Base-by-base conservation (phyloP, 2,113 vertebrate genomes). In the Eulemur macaco region DNA sequence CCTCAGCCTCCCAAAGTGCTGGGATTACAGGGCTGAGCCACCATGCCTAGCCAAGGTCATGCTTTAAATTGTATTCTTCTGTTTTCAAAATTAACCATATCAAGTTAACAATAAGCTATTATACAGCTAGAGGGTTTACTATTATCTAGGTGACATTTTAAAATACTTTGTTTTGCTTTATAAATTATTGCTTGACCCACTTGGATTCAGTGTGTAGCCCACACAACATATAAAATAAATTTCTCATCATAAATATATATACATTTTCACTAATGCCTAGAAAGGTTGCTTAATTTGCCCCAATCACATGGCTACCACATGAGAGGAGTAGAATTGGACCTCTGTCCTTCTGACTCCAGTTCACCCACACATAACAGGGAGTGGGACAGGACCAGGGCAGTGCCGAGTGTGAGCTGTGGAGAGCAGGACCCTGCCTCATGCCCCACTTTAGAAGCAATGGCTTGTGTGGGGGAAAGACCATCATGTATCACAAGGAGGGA, bases 381-480 rank as follows among this genome's bases (percentile, higher is more conserved):
- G 3, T 25, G 10, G 27, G 4, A 66, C 10, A 2, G 39, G 45
- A 73, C 31, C 47, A 73, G 13, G 60, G 18, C 39, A 39, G 39
- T 85, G 37, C 18, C 29, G 3, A 3, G n/a, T 78, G 42, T 73
- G 58, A 76, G 17, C 42, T 4, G 0, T 39, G 4, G 31, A 71
- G 34, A 45, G 23, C 39, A 68, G 37, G 56, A 47, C 15, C 20
- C 42, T 37, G 15, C 58, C 54, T 45, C 13, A 10, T 25, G 39
- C 5, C 58, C 52, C 27, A 11, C 7, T 1, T 14, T n/a, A 29
- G 34, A 63, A 66, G 9, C 58, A 76, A n/a, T 58, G 12, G 8
- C 18, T 39, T 37, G 63, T 0, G 1, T 4, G 4, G 39, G 47
- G 9, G 15, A 77, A 91, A 29, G 63, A 42, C 50, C 1, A 0